Base-by-base conservation (phyloP, 2,888 invertebrate genomes). In the Schrankia costaestrigalis region DNA sequence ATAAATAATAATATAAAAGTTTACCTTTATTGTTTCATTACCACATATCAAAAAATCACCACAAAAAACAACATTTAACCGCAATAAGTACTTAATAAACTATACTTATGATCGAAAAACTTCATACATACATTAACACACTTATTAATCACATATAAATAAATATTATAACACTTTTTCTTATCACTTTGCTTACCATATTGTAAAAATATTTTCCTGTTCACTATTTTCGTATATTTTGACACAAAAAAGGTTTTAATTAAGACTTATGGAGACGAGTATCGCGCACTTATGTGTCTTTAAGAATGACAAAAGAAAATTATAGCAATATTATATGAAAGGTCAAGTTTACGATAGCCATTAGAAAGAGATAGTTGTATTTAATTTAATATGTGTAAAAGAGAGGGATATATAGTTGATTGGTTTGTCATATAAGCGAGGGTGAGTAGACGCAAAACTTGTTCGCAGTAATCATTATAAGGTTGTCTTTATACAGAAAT, bases 331-430 rank as follows among this genome's bases (percentile, higher is more conserved):
- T 58, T 56, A 54, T 55, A 51, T 44, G 35, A 60, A 73, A 83
- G 83, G 79, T 82, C 83, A 83, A 80, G 81, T 78, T 79, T 79
- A 76, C 68, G 71, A 78, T 75, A 66, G 63, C 56, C 56, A 54
- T 34, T 45, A 36, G 63, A 65, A 30, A 10, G 59, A 66, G 70
- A 67, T 27, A 45, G 50, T n/a, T n/a, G n/a, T n/a, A n/a, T n/a
- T n/a, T n/a, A n/a, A n/a, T n/a, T n/a, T n/a, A n/a, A n/a, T n/a
- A n/a, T n/a, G n/a, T n/a, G n/a, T n/a, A n/a, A n/a, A n/a, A n/a
- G n/a, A 50, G 31, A 18, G 17, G 37, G 19, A 34, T 40, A 31
- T 18, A 12, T 4, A 6, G 17, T 35, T 27, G 1, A 54, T 7
- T 13, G n/a, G 3, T 6, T 27, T 23, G 46, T 44, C 56, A 52